These are phyloP conservation scores for Acomys russatus DNA, from an alignment of 2,797 vertebrate species.

Conservation along the genomic window DNA sequence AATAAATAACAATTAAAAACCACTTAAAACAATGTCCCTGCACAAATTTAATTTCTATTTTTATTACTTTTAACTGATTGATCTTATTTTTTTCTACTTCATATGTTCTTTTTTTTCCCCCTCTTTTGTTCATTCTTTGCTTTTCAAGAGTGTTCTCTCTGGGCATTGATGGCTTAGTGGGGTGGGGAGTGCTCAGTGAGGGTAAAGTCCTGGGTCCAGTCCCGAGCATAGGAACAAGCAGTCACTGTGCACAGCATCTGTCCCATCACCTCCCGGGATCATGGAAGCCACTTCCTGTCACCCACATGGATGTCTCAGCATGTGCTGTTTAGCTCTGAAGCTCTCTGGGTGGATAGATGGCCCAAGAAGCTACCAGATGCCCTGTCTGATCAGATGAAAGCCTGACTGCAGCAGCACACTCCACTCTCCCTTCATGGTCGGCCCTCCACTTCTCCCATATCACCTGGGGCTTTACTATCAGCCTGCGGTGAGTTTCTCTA, in stretches of 20 bases:
- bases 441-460: background rate
- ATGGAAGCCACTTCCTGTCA: background rate
- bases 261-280: background rate
- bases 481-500: background rate
- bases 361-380: background rate
- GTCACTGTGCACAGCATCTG: background rate
- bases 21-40: background rate
- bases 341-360: background rate
- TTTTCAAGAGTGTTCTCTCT: background rate
- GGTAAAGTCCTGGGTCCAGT: background rate
- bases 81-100: background rate
- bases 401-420: background rate
- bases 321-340: background rate
- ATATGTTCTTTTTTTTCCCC: background rate
- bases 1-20: background rate
- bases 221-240: background rate
- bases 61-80: background rate
- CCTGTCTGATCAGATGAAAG: background rate
- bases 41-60: conserved; percentile 9
- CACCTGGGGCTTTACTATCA: background rate
- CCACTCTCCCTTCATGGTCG: too few species aligned
- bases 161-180: background rate
- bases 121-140: background rate
- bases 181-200: background rate
- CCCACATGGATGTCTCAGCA: background rate